Evolutionary conservation across 2,113 vertebrate species (phyloP), one percentile per base, ranked within the genome.

Genomic region (Microtus oregoni): DNA sequence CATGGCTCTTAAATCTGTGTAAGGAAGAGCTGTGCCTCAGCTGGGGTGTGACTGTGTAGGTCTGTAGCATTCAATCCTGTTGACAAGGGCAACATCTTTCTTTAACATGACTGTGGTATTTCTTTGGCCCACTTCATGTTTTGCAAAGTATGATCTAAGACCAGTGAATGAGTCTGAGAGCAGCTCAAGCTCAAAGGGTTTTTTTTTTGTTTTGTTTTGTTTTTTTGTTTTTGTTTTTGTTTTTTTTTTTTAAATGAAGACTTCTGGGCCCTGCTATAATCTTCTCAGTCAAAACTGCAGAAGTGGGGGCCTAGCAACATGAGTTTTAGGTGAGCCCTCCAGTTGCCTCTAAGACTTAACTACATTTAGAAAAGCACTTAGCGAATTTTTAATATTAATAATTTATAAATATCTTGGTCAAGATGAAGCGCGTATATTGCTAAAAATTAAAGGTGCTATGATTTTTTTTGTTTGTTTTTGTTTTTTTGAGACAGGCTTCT

Each of bases 361-460:
- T 81, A 65, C 89, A 67, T 68, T 94, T 82, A 89, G 44, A 81
- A 94, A 88, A 92, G 24, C 91, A n/a, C 9, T 83, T 32, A 94
- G 35, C 70, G 38, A 92, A 35, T 7, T 86, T 92, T 90, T 90
- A 47, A 50, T 50, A n/a, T n/a, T 20, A 87, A 70, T 58, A 30
- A n/a, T 30, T 15, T 86, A 19, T 65, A 63, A 72, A 75, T 68
- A 76, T 7, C 2, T 63, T 76, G 70, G 7, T 72, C 19, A n/a
- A 91, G 20, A 38, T 83, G 30, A 94, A 73, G 90, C 47, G 2
- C n/a, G 1, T 73, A 1, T n/a, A 86, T 47, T 68, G n/a, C 38
- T 92, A 47, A 91, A 94, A 95, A 9, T 55, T 68, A 65, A 90
- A 87, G 50, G 35, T 0, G 30, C 30, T 4, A 58, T 20, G 19